phyloP scores from a whole-genome alignment of 92 coral and sea anemone genomes.

The Palythoa grandiflora region DNA sequence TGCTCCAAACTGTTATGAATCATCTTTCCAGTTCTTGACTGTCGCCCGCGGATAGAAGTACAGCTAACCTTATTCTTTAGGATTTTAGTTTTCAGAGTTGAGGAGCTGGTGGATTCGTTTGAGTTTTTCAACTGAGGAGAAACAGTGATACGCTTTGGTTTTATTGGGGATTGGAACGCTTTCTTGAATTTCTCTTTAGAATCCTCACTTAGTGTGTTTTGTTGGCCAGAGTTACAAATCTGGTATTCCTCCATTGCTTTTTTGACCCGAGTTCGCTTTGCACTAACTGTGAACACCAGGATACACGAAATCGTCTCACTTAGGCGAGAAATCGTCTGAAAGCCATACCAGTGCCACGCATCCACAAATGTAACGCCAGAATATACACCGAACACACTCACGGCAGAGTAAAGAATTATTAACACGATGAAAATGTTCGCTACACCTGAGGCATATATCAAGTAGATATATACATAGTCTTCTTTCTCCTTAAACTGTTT shows the following conservation, averaged over 20 bases:
- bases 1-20: neutral
- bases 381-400: conserved; percentile 90
- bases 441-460: conserved; percentile 89
- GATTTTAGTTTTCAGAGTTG: neutral
- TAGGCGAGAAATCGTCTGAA: conserved; percentile 81
- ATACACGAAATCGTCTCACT: conserved; percentile 85
- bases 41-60: neutral
- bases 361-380: conserved; percentile 83
- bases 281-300: conserved; percentile 93
- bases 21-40: neutral
- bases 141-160: neutral
- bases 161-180: neutral
- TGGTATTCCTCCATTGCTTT: conserved; percentile 71
- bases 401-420: conserved; percentile 82
- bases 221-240: neutral
- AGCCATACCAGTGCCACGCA: conserved; percentile 92
- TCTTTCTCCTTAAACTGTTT: conserved; percentile 71
- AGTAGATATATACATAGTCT: conserved; percentile 74
- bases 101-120: neutral
- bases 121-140: neutral
- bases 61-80: neutral
- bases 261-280: conserved; percentile 84
- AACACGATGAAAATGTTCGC: conserved; percentile 76
- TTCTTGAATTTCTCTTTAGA: conserved; percentile 1
- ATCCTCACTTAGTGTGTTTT: neutral